These are phyloP conservation scores for Dynastes grantii DNA, from an alignment of 2,888 invertebrate genomes.

Conservation along the genomic window DNA sequence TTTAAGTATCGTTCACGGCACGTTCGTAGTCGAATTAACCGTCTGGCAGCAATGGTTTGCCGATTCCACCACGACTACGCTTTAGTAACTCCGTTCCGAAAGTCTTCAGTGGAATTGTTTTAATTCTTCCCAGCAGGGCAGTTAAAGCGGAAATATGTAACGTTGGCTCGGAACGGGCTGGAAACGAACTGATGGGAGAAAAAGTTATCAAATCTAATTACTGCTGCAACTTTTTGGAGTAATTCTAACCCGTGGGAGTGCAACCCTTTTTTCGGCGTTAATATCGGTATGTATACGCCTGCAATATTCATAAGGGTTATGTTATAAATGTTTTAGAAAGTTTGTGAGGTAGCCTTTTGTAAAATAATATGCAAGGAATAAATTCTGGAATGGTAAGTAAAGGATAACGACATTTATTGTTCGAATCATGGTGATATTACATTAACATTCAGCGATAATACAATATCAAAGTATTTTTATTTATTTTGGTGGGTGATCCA, in stretches of 20 bases:
- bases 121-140: conserved; percentile 56
- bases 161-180: conserved; percentile 34
- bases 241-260: conserved; percentile 54
- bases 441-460: no score
- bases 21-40: conserved; percentile 22
- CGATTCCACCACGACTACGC: conserved; percentile 28
- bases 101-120: conserved; percentile 55
- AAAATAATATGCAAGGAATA: no score
- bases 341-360: no score
- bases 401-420: no score
- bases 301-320: not conserved
- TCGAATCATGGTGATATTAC: no score
- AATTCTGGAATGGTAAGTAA: no score
- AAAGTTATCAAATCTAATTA: conserved; percentile 57
- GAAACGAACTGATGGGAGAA: conserved; percentile 3
- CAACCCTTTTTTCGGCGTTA: conserved; percentile 36
- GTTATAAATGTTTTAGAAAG: not conserved
- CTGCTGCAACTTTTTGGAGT: conserved; percentile 55
- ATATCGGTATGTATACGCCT: not conserved
- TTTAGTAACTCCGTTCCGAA: conserved; percentile 56
- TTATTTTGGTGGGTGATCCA: no score
- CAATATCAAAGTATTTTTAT: no score
- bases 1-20: conserved; percentile 10
- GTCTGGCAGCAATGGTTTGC: conserved; percentile 28
- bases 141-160: conserved; percentile 57